Evolutionary conservation across 2,888 invertebrate species (phyloP).

Genomic region (Amblyteles armatorius): DNA sequence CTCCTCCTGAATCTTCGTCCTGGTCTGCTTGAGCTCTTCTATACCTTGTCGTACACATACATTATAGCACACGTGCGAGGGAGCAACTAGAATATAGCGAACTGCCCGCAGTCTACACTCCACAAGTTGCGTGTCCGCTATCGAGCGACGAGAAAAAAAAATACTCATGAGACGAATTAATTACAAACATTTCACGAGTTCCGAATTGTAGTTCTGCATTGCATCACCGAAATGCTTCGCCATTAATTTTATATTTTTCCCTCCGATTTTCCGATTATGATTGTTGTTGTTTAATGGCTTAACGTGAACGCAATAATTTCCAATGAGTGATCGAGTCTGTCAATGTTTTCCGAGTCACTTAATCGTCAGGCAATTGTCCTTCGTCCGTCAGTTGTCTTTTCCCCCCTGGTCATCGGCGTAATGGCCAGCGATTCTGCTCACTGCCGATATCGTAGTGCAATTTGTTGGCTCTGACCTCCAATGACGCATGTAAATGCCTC

Average conservation of each 20-base stretch:
- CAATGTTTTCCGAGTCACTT: constrained; percentile 46
- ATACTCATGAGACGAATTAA: background rate
- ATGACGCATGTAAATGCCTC: background rate
- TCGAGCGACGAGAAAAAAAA: background rate
- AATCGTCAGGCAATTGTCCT: constrained; percentile 46
- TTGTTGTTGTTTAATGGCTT: background rate
- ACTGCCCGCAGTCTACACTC: background rate
- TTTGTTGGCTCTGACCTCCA: background rate
- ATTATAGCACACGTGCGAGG: background rate
- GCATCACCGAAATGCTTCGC: constrained; percentile 67
- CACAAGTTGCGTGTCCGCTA: background rate
- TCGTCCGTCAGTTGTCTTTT: constrained; percentile 1
- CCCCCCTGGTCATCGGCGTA: background rate
- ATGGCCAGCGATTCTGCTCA: background rate
- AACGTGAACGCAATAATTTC: constrained; percentile 14
- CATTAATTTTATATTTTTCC: constrained; percentile 41
- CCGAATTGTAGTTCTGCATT: constrained; percentile 75
- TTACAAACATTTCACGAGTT: constrained; percentile 76
- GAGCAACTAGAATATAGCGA: background rate
- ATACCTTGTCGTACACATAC: constrained; percentile 68
- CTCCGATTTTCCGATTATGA: background rate
- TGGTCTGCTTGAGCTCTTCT: constrained; percentile 73
- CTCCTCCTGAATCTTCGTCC: constrained; percentile 70
- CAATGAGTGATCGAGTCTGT: constrained; percentile 14
- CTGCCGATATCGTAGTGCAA: background rate